phyloP scores from a whole-genome alignment of 2,797 vertebrate species.

The Peromyscus eremicus region DNA sequence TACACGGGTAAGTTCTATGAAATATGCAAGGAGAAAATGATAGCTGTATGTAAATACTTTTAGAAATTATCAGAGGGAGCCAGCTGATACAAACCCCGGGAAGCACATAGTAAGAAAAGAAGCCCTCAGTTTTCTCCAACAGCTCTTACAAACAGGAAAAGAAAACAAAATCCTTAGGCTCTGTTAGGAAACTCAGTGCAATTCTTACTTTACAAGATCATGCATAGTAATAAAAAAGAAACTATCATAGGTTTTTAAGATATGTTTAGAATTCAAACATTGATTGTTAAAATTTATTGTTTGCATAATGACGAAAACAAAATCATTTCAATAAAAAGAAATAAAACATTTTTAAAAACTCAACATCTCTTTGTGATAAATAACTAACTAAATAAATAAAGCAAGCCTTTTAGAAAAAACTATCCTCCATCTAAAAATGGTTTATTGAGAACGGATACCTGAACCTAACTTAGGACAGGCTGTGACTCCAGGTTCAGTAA shows the following conservation, averaged over 20 bases:
- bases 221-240: not conserved
- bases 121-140: too few species aligned
- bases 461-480: not conserved
- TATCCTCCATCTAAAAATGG: not conserved
- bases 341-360: not conserved
- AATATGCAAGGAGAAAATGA: not conserved
- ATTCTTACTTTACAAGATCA: not conserved
- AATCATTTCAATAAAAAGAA: not conserved
- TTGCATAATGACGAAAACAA: not conserved
- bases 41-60: not conserved
- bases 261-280: not conserved
- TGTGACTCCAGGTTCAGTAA: not conserved
- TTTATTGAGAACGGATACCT: not conserved
- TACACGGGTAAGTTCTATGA: not conserved
- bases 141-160: not conserved
- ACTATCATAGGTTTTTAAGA: not conserved
- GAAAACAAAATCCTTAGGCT: not conserved
- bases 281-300: not conserved
- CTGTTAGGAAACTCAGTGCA: too few species aligned
- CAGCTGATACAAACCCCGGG: not conserved
- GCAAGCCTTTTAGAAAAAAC: not conserved
- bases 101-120: not conserved
- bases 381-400: not conserved
- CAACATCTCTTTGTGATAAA: not conserved
- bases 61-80: not conserved